These are phyloP conservation scores for Nesoenas mayeri DNA, from an alignment of 2,113 vertebrate genomes.

Conservation along the genomic window DNA sequence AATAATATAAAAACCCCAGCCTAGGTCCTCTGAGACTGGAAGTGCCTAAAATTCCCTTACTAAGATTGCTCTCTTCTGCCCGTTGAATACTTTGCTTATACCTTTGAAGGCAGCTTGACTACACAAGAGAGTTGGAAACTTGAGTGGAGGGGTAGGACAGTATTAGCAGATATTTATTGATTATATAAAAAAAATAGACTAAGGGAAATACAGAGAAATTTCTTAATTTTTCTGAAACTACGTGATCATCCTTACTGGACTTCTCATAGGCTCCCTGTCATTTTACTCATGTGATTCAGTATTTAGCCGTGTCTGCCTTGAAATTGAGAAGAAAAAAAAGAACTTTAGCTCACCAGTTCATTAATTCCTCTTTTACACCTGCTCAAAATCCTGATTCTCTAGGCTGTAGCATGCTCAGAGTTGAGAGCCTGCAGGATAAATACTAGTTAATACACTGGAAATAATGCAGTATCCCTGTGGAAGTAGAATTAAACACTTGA, in stretches of 20 bases:
- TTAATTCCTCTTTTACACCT: background rate
- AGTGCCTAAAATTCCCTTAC: slow-evolving; percentile 1
- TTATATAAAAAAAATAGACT: background rate
- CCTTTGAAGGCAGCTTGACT: background rate
- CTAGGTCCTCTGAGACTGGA: background rate
- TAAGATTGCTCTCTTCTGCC: background rate
- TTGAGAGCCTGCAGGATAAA: background rate
- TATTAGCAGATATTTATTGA: background rate
- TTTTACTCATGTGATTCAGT: background rate
- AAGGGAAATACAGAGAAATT: background rate
- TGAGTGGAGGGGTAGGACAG: background rate
- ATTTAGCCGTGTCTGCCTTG: background rate
- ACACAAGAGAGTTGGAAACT: background rate
- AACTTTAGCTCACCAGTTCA: background rate
- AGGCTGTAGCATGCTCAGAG: background rate
- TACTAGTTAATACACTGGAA: background rate
- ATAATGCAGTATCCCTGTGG: background rate
- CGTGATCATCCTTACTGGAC: background rate
- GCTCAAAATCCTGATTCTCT: background rate
- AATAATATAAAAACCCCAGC: background rate
- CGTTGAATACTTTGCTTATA: background rate
- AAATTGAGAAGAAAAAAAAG: background rate
- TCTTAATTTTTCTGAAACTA: background rate
- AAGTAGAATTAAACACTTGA: background rate
- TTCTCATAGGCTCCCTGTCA: background rate